Conservation (phyloP, 2,797 vertebrate genomes). For the Dallia pectoralis region DNA sequence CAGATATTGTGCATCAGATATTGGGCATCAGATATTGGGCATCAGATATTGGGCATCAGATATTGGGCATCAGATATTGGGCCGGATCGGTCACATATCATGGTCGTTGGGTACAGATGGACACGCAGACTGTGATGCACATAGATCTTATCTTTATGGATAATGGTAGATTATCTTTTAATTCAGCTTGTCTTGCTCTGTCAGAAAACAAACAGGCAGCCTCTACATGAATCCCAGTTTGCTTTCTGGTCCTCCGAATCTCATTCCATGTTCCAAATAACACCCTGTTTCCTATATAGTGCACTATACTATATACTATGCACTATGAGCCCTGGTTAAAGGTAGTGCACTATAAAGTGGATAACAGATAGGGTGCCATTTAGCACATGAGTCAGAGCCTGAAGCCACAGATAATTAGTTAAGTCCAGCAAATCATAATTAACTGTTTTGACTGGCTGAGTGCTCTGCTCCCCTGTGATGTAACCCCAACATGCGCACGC, state of each 20-base stretch:
- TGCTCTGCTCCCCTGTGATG: conserved; percentile 28
- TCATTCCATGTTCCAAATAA: conserved; percentile 17
- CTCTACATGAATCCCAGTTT: conserved; percentile 15
- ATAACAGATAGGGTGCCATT: neutral
- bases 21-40: too few relatives aligned
- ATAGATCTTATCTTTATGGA: too few relatives aligned
- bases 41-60: too few relatives aligned
- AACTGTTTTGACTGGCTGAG: conserved; percentile 41
- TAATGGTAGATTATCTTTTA: too few relatives aligned
- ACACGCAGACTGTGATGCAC: too few relatives aligned
- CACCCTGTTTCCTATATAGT: neutral
- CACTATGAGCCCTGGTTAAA: neutral
- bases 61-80: too few relatives aligned
- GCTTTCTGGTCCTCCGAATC: conserved; percentile 32
- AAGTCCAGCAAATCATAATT: conserved; percentile 36
- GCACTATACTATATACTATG: neutral
- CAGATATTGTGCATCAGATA: too few relatives aligned
- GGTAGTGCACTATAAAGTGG: neutral
- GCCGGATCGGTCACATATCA: too few relatives aligned
- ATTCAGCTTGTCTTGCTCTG: too few relatives aligned
- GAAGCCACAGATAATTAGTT: conserved; percentile 45
- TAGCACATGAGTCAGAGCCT: conserved; percentile 23
- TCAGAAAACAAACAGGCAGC: too few relatives aligned
- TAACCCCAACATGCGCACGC: conserved; percentile 29
- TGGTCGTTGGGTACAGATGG: too few relatives aligned